Conservation (phyloP, 2,113 vertebrate genomes). For the Corydoras sp. region DNA sequence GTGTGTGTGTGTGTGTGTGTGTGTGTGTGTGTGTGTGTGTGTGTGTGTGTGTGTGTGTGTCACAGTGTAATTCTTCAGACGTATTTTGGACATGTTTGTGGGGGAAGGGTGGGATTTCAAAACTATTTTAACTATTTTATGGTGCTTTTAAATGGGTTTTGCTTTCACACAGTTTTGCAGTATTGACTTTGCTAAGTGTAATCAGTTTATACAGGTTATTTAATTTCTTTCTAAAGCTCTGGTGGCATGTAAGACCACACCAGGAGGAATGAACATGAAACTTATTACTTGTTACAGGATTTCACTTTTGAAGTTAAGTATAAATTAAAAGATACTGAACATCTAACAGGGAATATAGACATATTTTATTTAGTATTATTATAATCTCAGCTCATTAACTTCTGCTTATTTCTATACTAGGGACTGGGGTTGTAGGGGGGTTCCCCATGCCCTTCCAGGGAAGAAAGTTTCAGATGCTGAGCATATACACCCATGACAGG, state of each 20-base stretch:
- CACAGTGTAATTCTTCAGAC: slow-evolving; percentile 56
- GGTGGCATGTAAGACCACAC: slow-evolving; percentile 23
- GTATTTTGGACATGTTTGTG: slow-evolving; percentile 52
- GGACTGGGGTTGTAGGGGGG: no score
- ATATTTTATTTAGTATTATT: no score
- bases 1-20: slow-evolving; percentile 14
- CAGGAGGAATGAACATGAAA: no score
- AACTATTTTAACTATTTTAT: slow-evolving; percentile 50
- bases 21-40: slow-evolving; percentile 30
- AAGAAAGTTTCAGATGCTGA: no score
- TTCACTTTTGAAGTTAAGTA: no score
- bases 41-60: slow-evolving; percentile 39
- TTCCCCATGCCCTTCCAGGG: no score
- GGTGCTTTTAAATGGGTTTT: slow-evolving; percentile 30
- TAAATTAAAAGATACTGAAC: no score
- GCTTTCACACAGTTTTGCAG: slow-evolving; percentile 25
- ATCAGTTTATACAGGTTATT: slow-evolving; percentile 34
- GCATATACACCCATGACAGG: no score
- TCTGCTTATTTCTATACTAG: no score
- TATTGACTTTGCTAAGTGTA: slow-evolving; percentile 41
- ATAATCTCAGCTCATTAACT: no score
- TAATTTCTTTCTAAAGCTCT: slow-evolving; percentile 15
- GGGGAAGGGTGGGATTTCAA: slow-evolving; percentile 45
- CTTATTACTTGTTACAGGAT: no score
- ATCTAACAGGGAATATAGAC: no score